phyloP scores from a whole-genome alignment of 2,113 vertebrate genomes.

The Dasyprocta punctata region DNA sequence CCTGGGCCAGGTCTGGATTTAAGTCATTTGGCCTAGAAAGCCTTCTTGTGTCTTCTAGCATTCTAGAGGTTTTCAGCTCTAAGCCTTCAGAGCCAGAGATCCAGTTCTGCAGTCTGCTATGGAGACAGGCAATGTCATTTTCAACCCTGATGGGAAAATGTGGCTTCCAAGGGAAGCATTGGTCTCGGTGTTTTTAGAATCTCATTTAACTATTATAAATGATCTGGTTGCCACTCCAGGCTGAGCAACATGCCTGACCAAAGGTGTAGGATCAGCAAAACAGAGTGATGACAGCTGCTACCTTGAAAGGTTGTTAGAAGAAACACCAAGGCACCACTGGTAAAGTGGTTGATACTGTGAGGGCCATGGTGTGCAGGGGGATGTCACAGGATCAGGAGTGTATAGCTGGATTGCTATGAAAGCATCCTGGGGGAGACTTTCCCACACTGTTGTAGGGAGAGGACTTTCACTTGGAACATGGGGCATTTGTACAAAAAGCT shows the following conservation, averaged over 20 bases:
- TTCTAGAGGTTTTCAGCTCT: fast-evolving
- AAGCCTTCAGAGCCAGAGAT: neutral
- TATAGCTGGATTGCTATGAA: neutral
- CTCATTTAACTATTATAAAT: conserved; percentile 44
- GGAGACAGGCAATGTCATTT: neutral
- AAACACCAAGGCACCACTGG: neutral
- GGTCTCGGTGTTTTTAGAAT: conserved; percentile 17
- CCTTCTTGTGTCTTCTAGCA: neutral
- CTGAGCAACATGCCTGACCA: neutral
- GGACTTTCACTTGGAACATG: neutral
- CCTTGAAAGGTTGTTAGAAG: neutral
- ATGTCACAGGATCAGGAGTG: neutral
- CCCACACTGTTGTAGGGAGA: neutral
- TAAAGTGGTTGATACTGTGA: neutral
- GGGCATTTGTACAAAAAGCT: neutral
- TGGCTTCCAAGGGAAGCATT: neutral
- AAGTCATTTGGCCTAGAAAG: neutral
- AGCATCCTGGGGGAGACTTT: conserved; percentile 41
- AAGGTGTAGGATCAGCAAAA: neutral
- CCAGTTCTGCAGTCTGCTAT: fast-evolving
- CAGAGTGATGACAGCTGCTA: neutral
- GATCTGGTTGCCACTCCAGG: neutral
- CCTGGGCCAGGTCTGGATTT: neutral
- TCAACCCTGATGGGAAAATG: neutral
- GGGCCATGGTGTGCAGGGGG: fast-evolving